Conservation (phyloP, 1,140 invertebrate species). For the Mya arenaria region DNA sequence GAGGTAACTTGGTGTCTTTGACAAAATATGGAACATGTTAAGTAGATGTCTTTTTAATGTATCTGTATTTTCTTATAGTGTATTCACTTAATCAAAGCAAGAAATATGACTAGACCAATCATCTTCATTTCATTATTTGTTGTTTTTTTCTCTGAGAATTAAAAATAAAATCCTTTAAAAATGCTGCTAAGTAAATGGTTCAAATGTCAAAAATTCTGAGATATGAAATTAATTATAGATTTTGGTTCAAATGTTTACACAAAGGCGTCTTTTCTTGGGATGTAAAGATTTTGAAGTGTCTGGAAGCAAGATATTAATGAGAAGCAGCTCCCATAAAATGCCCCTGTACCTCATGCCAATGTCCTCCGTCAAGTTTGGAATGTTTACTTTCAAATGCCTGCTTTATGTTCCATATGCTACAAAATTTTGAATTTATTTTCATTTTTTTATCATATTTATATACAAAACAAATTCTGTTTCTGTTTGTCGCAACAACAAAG, state of each 20-base stretch:
- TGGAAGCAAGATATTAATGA: slow-evolving; percentile 22
- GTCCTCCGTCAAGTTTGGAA: too few relatives aligned
- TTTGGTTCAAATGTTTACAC: slow-evolving; percentile 56
- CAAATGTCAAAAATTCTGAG: slow-evolving; percentile 51
- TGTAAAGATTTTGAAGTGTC: neutral
- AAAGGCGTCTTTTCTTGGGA: slow-evolving; percentile 36
- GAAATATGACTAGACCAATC: neutral
- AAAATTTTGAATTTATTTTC: too few relatives aligned
- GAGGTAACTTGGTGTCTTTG: too few relatives aligned
- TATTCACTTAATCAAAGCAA: neutral
- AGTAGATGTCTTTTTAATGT: neutral
- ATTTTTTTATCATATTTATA: too few relatives aligned
- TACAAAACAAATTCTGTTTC: too few relatives aligned
- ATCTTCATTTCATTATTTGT: neutral
- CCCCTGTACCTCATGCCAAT: too few relatives aligned
- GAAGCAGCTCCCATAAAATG: slow-evolving; percentile 41
- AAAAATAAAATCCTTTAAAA: neutral
- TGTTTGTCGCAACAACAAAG: too few relatives aligned
- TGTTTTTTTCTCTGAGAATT: neutral
- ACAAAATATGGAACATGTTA: too few relatives aligned
- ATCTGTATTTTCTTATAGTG: neutral
- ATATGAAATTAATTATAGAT: slow-evolving; percentile 59
- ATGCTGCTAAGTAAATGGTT: neutral
- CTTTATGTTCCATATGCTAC: too few relatives aligned
- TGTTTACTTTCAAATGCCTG: too few relatives aligned